These are phyloP conservation scores for Actenoides hombroni DNA, from an alignment of 2,113 vertebrate species.

Conservation along the genomic window DNA sequence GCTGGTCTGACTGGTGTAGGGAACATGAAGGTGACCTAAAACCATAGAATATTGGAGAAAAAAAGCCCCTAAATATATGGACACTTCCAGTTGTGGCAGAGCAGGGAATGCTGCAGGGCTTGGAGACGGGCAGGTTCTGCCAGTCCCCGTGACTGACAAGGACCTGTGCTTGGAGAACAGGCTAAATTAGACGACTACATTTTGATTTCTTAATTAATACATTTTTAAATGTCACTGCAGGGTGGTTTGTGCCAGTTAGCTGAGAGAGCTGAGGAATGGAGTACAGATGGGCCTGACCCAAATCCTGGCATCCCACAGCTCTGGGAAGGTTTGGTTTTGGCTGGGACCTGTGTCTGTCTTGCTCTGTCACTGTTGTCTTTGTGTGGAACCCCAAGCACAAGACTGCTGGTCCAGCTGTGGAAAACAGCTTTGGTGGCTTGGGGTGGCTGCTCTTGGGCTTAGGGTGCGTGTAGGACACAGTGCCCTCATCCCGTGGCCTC, in stretches of 20 bases:
- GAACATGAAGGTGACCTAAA: neutral
- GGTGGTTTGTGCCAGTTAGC: neutral
- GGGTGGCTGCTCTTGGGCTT: neutral
- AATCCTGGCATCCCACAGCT: neutral
- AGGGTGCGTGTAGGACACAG: accelerated
- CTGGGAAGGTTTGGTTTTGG: neutral
- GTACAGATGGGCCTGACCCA: neutral
- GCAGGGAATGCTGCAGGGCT: neutral
- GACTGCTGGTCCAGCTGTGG: neutral
- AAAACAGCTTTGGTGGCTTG: accelerated
- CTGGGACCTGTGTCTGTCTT: neutral
- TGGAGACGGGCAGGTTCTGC: neutral
- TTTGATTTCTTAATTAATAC: neutral
- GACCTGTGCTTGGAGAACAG: neutral
- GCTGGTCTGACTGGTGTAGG: neutral
- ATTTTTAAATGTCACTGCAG: neutral
- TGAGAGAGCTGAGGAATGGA: neutral
- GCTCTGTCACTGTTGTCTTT: neutral
- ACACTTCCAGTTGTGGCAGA: neutral
- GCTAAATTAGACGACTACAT: neutral
- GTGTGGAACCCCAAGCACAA: neutral
- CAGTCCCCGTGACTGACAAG: neutral
- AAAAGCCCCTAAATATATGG: neutral
- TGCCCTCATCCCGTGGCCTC: accelerated
- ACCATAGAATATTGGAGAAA: accelerated